phyloP scores from a whole-genome alignment of 2,888 invertebrate genomes.

The Zele albiditarsus region DNA sequence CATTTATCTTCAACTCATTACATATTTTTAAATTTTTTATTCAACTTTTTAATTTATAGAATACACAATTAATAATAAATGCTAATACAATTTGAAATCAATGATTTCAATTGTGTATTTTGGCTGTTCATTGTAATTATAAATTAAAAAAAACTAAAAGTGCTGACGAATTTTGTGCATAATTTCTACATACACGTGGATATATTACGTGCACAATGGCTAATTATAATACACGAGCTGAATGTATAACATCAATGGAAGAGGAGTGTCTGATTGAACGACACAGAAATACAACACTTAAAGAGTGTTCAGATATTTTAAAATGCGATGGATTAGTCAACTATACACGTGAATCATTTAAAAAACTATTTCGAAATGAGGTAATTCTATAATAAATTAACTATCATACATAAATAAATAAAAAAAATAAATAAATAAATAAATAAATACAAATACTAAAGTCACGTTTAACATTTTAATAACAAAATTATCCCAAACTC shows the following conservation, averaged over 20 bases:
- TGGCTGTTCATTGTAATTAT: not conserved
- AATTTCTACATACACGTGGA: slow-evolving; percentile 13
- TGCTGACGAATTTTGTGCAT: not conserved
- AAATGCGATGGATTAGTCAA: slow-evolving; percentile 76
- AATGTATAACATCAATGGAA: slow-evolving; percentile 79
- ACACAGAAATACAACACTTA: slow-evolving; percentile 77
- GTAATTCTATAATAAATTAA: slow-evolving; percentile 72
- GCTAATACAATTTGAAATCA: not conserved
- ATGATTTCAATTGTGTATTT: not conserved
- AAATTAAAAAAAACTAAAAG: not conserved
- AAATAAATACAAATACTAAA: slow-evolving; percentile 10
- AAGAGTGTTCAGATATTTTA: slow-evolving; percentile 80
- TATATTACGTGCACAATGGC: slow-evolving; percentile 43
- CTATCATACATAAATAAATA: not conserved
- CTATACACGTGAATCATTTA: slow-evolving; percentile 79
- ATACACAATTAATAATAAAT: not conserved
- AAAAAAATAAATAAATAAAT: not conserved
- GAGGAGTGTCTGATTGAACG: slow-evolving; percentile 81
- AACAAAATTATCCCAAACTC: not conserved
- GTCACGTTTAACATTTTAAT: slow-evolving; percentile 19
- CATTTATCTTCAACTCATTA: too few relatives aligned
- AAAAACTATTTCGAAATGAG: slow-evolving; percentile 81
- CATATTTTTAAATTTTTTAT: too few relatives aligned
- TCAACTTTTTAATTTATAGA: too few relatives aligned
- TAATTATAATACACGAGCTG: slow-evolving; percentile 55